These are phyloP conservation scores for Mythimna albipuncta DNA, from an alignment of 2,888 invertebrate species.

Conservation along the genomic window DNA sequence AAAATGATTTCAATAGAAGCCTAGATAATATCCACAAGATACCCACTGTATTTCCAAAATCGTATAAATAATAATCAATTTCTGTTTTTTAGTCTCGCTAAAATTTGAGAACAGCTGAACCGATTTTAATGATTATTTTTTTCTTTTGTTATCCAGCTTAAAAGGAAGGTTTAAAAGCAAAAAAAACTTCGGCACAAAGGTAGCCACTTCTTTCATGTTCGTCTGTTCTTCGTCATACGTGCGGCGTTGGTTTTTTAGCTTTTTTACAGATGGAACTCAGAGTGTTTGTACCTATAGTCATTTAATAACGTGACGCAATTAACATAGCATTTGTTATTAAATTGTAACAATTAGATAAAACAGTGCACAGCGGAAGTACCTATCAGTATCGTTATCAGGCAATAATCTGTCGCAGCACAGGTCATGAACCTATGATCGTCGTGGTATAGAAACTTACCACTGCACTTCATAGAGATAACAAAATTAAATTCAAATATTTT, in stretches of 20 bases:
- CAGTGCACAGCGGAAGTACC: constrained; percentile 25
- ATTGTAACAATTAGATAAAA: constrained; percentile 27
- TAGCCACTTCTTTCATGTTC: not conserved
- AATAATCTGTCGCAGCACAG: constrained; percentile 12
- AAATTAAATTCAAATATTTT: no score
- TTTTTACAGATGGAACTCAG: not conserved
- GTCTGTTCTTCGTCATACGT: not conserved
- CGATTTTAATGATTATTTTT: no score
- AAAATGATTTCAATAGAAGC: no score
- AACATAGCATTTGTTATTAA: not conserved
- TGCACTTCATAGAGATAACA: not conserved
- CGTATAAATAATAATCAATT: no score
- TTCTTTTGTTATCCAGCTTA: no score
- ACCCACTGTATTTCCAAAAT: no score
- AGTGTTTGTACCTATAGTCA: not conserved
- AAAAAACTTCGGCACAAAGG: not conserved
- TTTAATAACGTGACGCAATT: not conserved
- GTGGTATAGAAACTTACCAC: constrained; percentile 1
- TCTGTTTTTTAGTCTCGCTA: no score
- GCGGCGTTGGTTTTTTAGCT: no score
- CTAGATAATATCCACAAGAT: no score
- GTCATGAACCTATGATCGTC: constrained; percentile 5
- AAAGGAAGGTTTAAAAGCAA: no score
- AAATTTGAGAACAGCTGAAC: no score
- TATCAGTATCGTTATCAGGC: constrained; percentile 20